Base-by-base conservation (phyloP, 2,888 invertebrate species). In the Macrosiphum euphorbiae region DNA sequence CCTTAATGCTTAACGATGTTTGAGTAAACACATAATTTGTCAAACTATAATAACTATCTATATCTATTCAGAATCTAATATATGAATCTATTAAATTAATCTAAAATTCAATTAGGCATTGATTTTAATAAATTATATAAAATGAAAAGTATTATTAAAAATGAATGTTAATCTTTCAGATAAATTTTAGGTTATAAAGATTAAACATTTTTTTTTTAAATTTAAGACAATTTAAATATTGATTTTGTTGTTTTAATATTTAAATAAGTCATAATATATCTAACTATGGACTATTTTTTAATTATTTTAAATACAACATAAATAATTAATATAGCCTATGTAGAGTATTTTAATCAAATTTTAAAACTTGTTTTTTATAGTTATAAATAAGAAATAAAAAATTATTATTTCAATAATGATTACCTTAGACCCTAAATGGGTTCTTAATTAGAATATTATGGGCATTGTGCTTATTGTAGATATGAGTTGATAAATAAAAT, bases 401-500 rank as follows among this genome's bases (percentile, higher is more conserved):
- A 16, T 67, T 16, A 67, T 67, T n/a, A n/a, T 67, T 67, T 67
- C 16, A 67, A 67, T 67, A 67, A 67, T 67, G 35, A 67, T 67
- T 20, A 67, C n/a, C 35, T 67, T 35, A 35, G 35, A 67, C 16
- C n/a, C 8, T 78, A 78, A 78, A 50, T 87, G 87, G n/a, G 7
- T 50, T n/a, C 52, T 88, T 52, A 35, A 88, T 88, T 88, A 35
- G 35, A 78, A 78, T 78, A 78, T 20, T 52, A 35, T 88, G 24
- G 88, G 24, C 35, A 52, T 88, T 52, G 35, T 52, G 87, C 3
- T 87, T 88, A 88, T 50, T 87, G n/a, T n/a, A 50, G 8, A 87
- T 50, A 50, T 28, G n/a, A 87, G 47, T 28, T 47, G 16, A 35
- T 88, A 88, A 88, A 88, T 52, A 88, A 88, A 88, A 88, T 88